Percentiles rank a stretch among this genome's conserved stretches.
phyloP scores from a whole-genome alignment of 2,797 vertebrate species.

The Pogonophryne albipinna region DNA sequence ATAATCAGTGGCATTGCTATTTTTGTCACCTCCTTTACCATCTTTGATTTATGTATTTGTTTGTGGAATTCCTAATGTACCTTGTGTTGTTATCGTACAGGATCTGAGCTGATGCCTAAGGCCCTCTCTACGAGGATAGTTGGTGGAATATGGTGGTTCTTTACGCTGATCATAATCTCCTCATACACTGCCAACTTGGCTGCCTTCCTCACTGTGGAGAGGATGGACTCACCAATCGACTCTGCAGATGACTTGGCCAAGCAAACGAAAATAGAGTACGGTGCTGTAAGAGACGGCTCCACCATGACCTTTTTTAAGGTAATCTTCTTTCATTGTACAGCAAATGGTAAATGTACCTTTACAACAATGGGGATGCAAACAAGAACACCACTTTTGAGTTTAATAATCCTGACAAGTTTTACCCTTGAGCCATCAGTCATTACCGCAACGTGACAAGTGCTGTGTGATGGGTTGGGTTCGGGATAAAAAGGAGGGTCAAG shows the following conservation, averaged over 20 bases:
- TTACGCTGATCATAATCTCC: constrained; percentile 98
- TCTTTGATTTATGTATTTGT: constrained; percentile 5
- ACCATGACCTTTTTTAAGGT: constrained; percentile 99
- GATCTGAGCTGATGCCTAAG: constrained; percentile 98
- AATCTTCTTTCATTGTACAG: constrained; percentile 47
- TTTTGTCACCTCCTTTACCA: neutral
- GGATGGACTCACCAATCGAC: constrained; percentile 98
- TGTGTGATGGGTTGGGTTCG: constrained; percentile 3
- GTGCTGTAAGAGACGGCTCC: constrained; percentile 95
- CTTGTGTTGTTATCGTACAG: constrained; percentile 75
- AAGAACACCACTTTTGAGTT: constrained; percentile 20
- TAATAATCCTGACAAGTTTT: constrained; percentile 17
- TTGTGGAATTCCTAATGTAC: constrained; percentile 1
- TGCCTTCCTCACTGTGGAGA: constrained; percentile 97
- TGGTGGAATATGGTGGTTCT: constrained; percentile 99
- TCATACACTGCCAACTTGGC: constrained; percentile 99
- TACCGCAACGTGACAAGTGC: constrained; percentile 8
- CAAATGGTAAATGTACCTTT: neutral
- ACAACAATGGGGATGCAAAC: constrained; percentile 2
- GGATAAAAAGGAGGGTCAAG: constrained; percentile 14
- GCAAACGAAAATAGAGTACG: constrained; percentile 98
- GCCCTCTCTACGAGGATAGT: constrained; percentile 98
- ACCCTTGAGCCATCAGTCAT: constrained; percentile 27
- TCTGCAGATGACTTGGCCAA: constrained; percentile 97
- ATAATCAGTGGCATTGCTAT: neutral